Conservation (phyloP, 1,140 invertebrate species). For the Ceratoteleas bidentatus region DNA sequence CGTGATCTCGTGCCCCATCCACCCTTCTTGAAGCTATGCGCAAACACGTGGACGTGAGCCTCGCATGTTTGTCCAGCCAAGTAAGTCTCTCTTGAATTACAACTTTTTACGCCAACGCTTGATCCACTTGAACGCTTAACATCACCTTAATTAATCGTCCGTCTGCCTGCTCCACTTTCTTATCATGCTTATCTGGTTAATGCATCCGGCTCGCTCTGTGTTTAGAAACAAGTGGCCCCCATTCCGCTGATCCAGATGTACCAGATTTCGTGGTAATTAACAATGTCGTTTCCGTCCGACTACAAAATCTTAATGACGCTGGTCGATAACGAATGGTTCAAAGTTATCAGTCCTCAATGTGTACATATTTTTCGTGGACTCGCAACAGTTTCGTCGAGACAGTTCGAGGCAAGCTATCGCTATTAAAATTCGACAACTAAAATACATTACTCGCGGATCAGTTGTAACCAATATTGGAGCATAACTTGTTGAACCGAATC, state of each 20-base stretch:
- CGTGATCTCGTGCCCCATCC: too few species aligned
- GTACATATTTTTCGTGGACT: too few species aligned
- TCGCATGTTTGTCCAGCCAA: constrained; percentile 68
- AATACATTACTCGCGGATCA: too few species aligned
- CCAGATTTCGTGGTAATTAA: constrained; percentile 51
- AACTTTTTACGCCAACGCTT: constrained; percentile 49
- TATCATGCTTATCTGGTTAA: constrained; percentile 62
- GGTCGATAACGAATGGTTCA: neutral
- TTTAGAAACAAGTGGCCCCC: constrained; percentile 33
- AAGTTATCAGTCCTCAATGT: neutral
- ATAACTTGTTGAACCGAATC: too few species aligned
- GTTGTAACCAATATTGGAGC: too few species aligned
- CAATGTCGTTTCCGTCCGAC: constrained; percentile 32
- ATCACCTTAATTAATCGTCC: constrained; percentile 59
- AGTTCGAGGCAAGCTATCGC: too few species aligned
- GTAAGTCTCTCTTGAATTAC: constrained; percentile 66
- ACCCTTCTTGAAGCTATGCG: constrained; percentile 34
- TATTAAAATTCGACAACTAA: neutral
- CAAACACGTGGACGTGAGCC: constrained; percentile 63
- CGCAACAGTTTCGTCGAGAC: too few species aligned
- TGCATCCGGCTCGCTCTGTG: constrained; percentile 41
- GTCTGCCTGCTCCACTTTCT: constrained; percentile 59
- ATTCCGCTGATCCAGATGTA: constrained; percentile 35
- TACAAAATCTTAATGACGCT: neutral
- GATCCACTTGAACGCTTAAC: constrained; percentile 46